Conservation (phyloP, 2,113 vertebrate genomes). For the Oreotrochilus melanogaster region DNA sequence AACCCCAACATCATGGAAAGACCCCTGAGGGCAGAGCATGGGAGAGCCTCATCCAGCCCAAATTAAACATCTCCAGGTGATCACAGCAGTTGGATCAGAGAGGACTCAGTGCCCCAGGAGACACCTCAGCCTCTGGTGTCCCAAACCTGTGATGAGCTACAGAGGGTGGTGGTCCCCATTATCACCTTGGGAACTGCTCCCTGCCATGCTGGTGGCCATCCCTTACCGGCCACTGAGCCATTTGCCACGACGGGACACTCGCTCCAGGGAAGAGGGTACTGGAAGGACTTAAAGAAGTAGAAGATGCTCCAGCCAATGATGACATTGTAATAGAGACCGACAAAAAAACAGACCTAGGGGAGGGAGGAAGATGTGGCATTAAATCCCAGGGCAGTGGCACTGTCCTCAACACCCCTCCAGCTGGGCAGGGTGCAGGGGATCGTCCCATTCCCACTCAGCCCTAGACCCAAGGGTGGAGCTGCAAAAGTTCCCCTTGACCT, state of each 20-base stretch:
- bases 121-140: background rate
- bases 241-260: slow-evolving; percentile 90
- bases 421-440: fast-evolving
- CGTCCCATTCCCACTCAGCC: too few relatives aligned
- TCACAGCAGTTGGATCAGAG: background rate
- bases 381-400: background rate
- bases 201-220: fast-evolving
- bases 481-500: background rate
- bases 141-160: background rate
- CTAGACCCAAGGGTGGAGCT: fast-evolving
- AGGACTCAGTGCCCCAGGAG: background rate
- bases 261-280: slow-evolving; percentile 96
- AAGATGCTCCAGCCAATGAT: slow-evolving; percentile 99
- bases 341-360: slow-evolving; percentile 92
- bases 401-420: fast-evolving
- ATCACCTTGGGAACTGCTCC: background rate
- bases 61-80: background rate
- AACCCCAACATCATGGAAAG: background rate
- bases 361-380: background rate
- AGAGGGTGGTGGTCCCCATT: too few relatives aligned
- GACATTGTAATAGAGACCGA: slow-evolving; percentile 97
- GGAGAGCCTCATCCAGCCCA: fast-evolving
- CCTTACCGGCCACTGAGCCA: slow-evolving; percentile 87
- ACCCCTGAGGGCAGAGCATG: fast-evolving
- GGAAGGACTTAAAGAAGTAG: slow-evolving; percentile 98